Evolutionary conservation across 2,113 vertebrate species (phyloP).

Genomic region (Actenoides hombroni): DNA sequence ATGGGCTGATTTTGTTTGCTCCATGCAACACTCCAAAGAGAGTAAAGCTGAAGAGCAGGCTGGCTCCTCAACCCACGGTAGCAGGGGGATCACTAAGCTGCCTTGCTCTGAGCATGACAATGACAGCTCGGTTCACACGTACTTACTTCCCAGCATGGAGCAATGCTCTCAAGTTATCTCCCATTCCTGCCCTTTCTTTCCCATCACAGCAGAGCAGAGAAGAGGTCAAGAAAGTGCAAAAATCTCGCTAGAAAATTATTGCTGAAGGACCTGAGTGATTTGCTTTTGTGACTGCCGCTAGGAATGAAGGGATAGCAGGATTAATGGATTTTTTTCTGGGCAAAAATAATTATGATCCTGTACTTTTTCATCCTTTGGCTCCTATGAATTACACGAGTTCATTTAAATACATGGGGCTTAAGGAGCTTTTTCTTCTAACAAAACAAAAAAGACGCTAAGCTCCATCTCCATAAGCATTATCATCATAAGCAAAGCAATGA

Average conservation of each 20-base stretch:
- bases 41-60: not conserved
- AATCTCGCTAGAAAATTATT: not conserved
- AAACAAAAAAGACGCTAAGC: conserved; percentile 30
- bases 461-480: conserved; percentile 39
- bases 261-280: not conserved
- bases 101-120: not conserved
- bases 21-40: not conserved
- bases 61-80: accelerated
- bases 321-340: conserved; percentile 24
- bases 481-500: conserved; percentile 26
- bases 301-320: not conserved
- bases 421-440: conserved; percentile 12
- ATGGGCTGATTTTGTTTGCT: not conserved
- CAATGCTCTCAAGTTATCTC: not conserved
- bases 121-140: not conserved
- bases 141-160: not conserved
- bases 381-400: conserved; percentile 18
- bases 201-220: not conserved
- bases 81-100: not conserved
- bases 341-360: conserved; percentile 52
- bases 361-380: conserved; percentile 51
- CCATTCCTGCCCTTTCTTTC: not conserved
- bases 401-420: conserved; percentile 54
- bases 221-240: not conserved
- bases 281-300: not conserved